Conservation (phyloP, 2,888 invertebrate genomes). For the Sinohyriopsis cumingii region DNA sequence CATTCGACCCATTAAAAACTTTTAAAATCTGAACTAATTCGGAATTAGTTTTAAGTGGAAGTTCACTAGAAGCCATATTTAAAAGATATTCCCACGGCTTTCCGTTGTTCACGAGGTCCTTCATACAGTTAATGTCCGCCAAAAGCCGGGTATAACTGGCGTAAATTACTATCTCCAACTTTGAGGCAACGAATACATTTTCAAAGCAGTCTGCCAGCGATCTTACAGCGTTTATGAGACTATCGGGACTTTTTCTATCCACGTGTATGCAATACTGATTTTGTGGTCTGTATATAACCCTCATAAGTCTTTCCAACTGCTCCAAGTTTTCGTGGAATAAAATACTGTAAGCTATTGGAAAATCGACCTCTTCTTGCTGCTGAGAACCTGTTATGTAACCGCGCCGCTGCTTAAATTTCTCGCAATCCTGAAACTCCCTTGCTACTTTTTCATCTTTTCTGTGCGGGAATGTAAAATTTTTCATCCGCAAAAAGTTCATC, state of each 20-base stretch:
- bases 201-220: constrained; percentile 55
- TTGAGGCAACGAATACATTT: constrained; percentile 65
- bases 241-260: constrained; percentile 50
- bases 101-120: constrained; percentile 34
- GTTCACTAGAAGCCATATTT: constrained; percentile 59
- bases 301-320: constrained; percentile 62
- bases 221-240: constrained; percentile 39
- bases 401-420: constrained; percentile 21
- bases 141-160: constrained; percentile 48
- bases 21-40: constrained; percentile 60
- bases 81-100: constrained; percentile 60
- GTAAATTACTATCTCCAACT: constrained; percentile 51
- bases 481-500: constrained; percentile 7
- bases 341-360: constrained; percentile 66
- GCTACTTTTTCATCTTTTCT: constrained; percentile 13
- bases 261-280: constrained; percentile 70
- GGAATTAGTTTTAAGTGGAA: constrained; percentile 60
- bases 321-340: constrained; percentile 57
- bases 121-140: constrained; percentile 60
- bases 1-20: constrained; percentile 56
- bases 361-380: constrained; percentile 42
- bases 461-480: constrained; percentile 16
- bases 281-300: constrained; percentile 64
- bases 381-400: constrained; percentile 20
- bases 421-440: constrained; percentile 27